Conservation (phyloP, 2,113 vertebrate genomes). For the Alosa alosa region DNA sequence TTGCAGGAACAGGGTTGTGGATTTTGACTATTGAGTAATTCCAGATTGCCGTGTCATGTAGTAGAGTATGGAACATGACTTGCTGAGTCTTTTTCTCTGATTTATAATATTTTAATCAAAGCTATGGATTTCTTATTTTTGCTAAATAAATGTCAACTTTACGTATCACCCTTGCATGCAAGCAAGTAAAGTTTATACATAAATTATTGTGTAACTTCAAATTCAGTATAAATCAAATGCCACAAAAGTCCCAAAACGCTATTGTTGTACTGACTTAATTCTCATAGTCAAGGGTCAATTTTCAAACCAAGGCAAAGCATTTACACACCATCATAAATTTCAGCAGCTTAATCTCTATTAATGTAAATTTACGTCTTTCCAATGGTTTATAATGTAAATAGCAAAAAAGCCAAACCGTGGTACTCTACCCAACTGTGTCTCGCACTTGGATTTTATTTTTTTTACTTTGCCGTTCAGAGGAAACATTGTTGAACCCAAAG, state of each 20-base stretch:
- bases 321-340: slow-evolving; percentile 61
- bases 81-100: not conserved
- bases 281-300: slow-evolving; percentile 28
- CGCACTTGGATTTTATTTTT: not conserved
- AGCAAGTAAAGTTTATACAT: not conserved
- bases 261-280: slow-evolving; percentile 35
- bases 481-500: not conserved
- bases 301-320: slow-evolving; percentile 35
- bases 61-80: not conserved
- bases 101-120: not conserved
- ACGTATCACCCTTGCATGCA: not conserved
- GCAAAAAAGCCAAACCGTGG: too few relatives aligned
- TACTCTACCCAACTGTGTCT: not conserved
- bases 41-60: not conserved
- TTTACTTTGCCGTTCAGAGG: not conserved
- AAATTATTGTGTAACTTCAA: not conserved
- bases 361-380: not conserved
- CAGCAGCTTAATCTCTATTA: slow-evolving; percentile 60
- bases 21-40: too few relatives aligned
- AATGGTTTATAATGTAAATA: not conserved
- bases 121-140: not conserved
- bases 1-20: not conserved
- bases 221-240: not conserved
- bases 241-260: slow-evolving; percentile 39
- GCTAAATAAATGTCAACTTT: not conserved